Evolutionary conservation across 2,888 invertebrate genomes (phyloP).

Genomic region (Pterostichus madidus): DNA sequence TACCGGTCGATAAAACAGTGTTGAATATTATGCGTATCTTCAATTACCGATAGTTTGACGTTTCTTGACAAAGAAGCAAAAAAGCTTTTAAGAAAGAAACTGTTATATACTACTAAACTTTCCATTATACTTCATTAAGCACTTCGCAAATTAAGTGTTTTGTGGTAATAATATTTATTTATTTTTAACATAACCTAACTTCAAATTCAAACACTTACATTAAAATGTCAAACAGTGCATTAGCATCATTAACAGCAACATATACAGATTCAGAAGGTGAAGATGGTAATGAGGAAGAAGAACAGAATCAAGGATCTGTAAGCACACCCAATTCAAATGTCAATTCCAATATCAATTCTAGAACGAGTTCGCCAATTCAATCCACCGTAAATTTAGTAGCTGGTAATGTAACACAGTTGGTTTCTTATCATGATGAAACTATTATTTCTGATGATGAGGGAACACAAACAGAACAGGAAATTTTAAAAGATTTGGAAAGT

Average conservation of each 20-base stretch:
- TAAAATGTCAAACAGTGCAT: constrained; percentile 77
- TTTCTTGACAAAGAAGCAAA: not conserved
- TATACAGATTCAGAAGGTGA: constrained; percentile 96
- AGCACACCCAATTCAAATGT: constrained; percentile 72
- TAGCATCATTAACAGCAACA: constrained; percentile 92
- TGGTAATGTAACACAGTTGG: constrained; percentile 76
- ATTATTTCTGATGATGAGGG: constrained; percentile 88
- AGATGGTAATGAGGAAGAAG: constrained; percentile 83
- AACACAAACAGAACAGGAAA: constrained; percentile 70
- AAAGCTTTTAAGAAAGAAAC: not conserved
- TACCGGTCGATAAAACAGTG: not conserved
- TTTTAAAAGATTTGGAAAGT: constrained; percentile 47
- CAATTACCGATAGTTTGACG: not conserved
- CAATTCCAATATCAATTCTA: constrained; percentile 78
- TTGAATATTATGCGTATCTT: not conserved
- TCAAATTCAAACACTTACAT: not conserved
- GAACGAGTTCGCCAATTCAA: constrained; percentile 73
- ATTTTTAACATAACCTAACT: not conserved
- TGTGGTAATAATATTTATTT: too few species aligned
- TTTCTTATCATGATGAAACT: constrained; percentile 80
- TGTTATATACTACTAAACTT: too few species aligned
- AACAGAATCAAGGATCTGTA: constrained; percentile 72
- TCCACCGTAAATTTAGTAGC: constrained; percentile 72
- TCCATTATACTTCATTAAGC: too few species aligned
- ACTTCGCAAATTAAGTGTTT: too few species aligned